phyloP scores from a whole-genome alignment of 64 coral and sea anemone genomes.

The Montipora foliosa region DNA sequence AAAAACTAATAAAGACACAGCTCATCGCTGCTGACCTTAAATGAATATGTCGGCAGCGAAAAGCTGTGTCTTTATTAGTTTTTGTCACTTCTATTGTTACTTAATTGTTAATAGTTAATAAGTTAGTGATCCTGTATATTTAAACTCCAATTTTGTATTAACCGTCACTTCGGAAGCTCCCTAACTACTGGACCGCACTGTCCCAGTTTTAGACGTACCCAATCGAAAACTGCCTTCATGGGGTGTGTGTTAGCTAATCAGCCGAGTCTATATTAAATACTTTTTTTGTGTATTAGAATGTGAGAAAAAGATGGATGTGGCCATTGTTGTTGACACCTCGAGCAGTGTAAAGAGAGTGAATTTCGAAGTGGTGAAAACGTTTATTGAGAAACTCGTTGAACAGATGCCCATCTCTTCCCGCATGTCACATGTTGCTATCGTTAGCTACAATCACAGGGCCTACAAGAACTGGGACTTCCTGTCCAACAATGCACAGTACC shows the following conservation, averaged over 20 bases:
- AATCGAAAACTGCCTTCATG: too few species aligned
- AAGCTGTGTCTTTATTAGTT: too few species aligned
- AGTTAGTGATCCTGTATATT: too few species aligned
- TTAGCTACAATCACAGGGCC: conserved; percentile 51
- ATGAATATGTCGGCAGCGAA: too few species aligned
- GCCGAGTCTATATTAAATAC: not conserved
- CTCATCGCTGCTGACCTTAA: too few species aligned
- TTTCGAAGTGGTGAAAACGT: conserved; percentile 18
- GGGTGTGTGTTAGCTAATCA: not conserved
- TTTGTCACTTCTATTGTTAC: too few species aligned
- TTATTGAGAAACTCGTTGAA: conserved; percentile 13
- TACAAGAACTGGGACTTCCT: conserved; percentile 43
- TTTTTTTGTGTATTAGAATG: not conserved
- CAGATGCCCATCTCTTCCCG: not conserved
- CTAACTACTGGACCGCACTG: too few species aligned
- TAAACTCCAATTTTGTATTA: too few species aligned
- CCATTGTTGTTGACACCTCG: conserved; percentile 54
- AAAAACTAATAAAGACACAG: too few species aligned
- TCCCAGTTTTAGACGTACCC: too few species aligned
- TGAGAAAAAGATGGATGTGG: conserved; percentile 46
- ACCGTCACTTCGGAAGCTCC: too few species aligned
- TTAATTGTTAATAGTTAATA: too few species aligned
- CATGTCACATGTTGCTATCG: conserved; percentile 31
- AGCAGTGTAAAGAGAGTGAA: conserved; percentile 11
- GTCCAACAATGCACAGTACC: not conserved